Conservation (phyloP, 2,888 invertebrate species). For the Hydraecia micacea region DNA sequence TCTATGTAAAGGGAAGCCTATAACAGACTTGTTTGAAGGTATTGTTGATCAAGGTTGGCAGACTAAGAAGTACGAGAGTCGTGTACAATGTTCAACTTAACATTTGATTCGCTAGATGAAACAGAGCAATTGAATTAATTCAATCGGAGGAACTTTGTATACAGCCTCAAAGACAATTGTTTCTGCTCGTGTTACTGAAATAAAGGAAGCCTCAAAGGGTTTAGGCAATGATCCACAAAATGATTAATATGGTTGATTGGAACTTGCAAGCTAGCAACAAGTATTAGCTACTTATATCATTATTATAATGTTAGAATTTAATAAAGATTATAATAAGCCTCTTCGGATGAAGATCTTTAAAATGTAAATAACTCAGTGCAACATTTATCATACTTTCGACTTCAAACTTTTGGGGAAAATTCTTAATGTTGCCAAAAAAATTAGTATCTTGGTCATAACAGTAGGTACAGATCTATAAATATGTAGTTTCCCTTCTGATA, state of each 20-base stretch:
- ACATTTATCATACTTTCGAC: conserved; percentile 32
- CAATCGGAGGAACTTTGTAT: conserved; percentile 87
- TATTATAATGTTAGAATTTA: conserved; percentile 7
- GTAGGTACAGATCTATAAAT: conserved; percentile 32
- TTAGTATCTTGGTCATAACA: conserved; percentile 23
- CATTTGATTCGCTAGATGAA: conserved; percentile 83
- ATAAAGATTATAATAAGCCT: conserved; percentile 2
- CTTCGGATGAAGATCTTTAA: conserved; percentile 8
- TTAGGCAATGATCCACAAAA: conserved; percentile 77
- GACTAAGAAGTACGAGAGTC: conserved; percentile 72
- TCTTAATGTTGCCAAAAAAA: conserved; percentile 39
- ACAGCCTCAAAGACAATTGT: conserved; percentile 85
- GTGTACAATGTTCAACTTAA: conserved; percentile 83
- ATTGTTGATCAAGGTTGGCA: conserved; percentile 73
- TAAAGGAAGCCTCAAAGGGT: conserved; percentile 83
- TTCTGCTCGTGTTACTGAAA: conserved; percentile 81
- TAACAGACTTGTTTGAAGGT: conserved; percentile 64
- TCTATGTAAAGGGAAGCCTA: conserved; percentile 68
- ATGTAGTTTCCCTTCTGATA: conserved; percentile 41
- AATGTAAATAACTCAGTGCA: conserved; percentile 31
- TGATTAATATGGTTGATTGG: conserved; percentile 71
- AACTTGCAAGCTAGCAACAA: conserved; percentile 30
- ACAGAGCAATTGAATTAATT: conserved; percentile 89
- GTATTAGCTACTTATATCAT: conserved; percentile 7
- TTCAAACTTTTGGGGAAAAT: conserved; percentile 31